phyloP scores from a whole-genome alignment of 2,888 invertebrate species.

The Cryptocephalus moraei region DNA sequence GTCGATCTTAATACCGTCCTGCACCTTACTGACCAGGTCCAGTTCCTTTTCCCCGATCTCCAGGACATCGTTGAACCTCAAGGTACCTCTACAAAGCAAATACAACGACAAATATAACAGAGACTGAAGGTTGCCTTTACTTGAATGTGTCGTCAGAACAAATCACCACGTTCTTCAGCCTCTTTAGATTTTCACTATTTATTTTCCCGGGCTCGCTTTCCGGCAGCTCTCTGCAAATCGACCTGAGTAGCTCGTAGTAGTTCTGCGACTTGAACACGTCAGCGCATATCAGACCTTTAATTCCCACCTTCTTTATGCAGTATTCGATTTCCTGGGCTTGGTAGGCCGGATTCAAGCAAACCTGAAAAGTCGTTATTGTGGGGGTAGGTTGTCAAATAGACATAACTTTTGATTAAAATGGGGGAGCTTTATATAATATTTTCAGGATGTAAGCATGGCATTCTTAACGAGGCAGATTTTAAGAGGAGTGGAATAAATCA shows the following conservation, averaged over 20 bases:
- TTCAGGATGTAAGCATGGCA: too few relatives aligned
- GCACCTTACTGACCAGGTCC: too few relatives aligned
- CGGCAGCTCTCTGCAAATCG: conserved; percentile 49
- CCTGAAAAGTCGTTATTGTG: too few relatives aligned
- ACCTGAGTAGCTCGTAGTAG: conserved; percentile 53
- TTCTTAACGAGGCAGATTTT: too few relatives aligned
- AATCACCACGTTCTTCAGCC: conserved; percentile 47
- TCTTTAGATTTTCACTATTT: conserved; percentile 39
- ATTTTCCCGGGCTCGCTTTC: conserved; percentile 40
- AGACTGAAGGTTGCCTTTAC: conserved; percentile 34
- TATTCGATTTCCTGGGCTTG: conserved; percentile 59
- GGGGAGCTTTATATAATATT: too few relatives aligned
- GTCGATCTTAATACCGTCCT: conserved; percentile 30
- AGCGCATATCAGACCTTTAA: conserved; percentile 56
- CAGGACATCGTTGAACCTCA: too few relatives aligned
- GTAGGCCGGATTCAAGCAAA: conserved; percentile 69
- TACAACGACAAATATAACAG: too few relatives aligned
- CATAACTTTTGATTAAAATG: too few relatives aligned
- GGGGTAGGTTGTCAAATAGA: too few relatives aligned
- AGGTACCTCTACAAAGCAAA: too few relatives aligned
- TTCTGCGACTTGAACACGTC: conserved; percentile 51
- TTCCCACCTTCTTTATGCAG: conserved; percentile 58
- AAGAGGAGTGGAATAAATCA: too few relatives aligned
- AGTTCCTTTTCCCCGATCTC: too few relatives aligned
- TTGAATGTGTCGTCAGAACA: conserved; percentile 41